A percentile compares a stretch with the other conserved stretches of the same genome.
phyloP scores from a whole-genome alignment of 2,888 invertebrate species.

The Drosophila maculinotata region DNA sequence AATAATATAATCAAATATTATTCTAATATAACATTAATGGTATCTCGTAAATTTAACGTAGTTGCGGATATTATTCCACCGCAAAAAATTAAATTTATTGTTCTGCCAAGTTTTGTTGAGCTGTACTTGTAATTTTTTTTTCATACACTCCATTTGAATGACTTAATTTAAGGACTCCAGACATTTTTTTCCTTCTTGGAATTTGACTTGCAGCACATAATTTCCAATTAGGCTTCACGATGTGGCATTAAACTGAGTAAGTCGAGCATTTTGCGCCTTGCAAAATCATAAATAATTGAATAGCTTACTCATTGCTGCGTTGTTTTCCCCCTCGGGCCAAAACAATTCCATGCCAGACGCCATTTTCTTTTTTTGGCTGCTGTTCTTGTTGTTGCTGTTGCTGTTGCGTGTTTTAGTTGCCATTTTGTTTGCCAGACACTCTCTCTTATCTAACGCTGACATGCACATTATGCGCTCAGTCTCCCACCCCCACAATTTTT shows the following conservation, averaged over 20 bases:
- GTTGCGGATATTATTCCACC: background rate
- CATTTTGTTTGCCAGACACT: conserved; percentile 28
- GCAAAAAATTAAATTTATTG: no score
- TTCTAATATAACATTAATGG: no score
- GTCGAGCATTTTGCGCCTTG: conserved; percentile 44
- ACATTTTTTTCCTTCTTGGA: conserved; percentile 20
- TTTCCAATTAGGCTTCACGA: conserved; percentile 65
- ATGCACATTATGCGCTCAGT: conserved; percentile 60
- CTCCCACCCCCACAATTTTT: conserved; percentile 57
- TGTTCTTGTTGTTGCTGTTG: conserved; percentile 14
- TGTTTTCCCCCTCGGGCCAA: conserved; percentile 10
- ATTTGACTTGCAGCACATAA: conserved; percentile 49
- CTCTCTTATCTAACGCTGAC: conserved; percentile 66
- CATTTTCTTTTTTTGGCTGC: no score
- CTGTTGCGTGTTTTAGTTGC: conserved; percentile 21
- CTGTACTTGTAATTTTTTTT: background rate
- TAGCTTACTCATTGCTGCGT: conserved; percentile 64
- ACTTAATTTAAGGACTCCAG: conserved; percentile 41
- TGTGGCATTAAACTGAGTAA: conserved; percentile 47
- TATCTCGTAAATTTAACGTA: no score
- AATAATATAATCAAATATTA: no score
- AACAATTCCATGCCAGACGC: conserved; percentile 16
- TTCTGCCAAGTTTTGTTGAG: no score
- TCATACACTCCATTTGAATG: conserved; percentile 19
- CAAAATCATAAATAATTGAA: conserved; percentile 73